Evolutionary conservation across 2,113 vertebrate species (phyloP).

Genomic region (Sphaerodactylus townsendi): DNA sequence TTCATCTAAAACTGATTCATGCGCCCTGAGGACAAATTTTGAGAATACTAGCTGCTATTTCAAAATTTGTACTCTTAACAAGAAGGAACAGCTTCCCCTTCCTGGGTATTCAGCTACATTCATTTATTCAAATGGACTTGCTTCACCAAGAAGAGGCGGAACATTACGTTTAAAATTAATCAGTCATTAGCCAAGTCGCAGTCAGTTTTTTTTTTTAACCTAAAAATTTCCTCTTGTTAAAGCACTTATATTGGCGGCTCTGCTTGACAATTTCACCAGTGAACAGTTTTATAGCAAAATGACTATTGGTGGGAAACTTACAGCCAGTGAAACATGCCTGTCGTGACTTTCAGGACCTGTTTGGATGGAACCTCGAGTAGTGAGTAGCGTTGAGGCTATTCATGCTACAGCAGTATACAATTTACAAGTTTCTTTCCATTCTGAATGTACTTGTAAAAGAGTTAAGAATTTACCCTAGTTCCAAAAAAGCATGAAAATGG

Average conservation of each 20-base stretch:
- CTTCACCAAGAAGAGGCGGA: neutral
- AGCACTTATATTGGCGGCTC: neutral
- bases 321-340: neutral
- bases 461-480: no score
- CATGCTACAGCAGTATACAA: neutral
- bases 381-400: neutral
- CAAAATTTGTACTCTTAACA: neutral
- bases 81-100: neutral
- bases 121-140: neutral
- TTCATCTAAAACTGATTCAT: conserved; percentile 20
- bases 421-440: neutral
- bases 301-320: neutral
- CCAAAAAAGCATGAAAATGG: no score
- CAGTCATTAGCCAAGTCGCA: neutral
- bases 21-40: conserved; percentile 33
- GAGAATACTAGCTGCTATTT: neutral
- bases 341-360: neutral
- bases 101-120: neutral
- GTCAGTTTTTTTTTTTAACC: neutral
- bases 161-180: neutral
- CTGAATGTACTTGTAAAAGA: neutral
- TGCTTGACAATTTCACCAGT: neutral
- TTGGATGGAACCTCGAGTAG: neutral
- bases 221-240: neutral
- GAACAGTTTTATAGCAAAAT: neutral